A percentile compares a stretch with the other conserved stretches of the same genome.
Conservation (phyloP, 53 echinoderm and acorn worm genomes). For the Pentamera pediparva region DNA sequence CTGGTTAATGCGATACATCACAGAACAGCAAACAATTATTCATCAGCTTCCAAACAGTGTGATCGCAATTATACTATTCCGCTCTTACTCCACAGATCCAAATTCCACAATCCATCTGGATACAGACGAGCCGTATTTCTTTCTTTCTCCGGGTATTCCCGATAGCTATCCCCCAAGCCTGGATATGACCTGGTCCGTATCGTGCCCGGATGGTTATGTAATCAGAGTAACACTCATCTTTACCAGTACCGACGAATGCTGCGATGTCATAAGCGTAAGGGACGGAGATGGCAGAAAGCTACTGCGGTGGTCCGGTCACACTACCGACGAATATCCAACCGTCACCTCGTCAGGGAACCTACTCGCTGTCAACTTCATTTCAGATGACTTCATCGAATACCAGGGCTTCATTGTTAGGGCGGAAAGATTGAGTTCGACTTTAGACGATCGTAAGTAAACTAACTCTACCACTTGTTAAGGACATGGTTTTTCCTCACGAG, state of each 20-base stretch:
- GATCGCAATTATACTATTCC: no score
- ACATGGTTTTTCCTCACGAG: no score
- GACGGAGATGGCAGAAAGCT: not conserved
- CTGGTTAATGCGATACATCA: no score
- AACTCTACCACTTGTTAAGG: no score
- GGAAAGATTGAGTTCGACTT: not conserved
- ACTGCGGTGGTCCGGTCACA: not conserved
- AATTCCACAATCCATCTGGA: no score
- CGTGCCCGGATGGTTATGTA: not conserved
- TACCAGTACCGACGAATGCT: not conserved
- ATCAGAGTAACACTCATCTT: not conserved
- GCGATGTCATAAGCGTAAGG: not conserved
- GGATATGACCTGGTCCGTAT: slow-evolving; percentile 5
- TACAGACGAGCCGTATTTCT: not conserved
- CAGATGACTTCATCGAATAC: not conserved
- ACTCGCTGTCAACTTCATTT: not conserved
- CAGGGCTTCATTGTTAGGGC: not conserved
- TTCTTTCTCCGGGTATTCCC: not conserved
- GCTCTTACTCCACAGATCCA: no score
- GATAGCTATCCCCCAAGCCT: not conserved
- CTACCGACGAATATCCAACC: not conserved
- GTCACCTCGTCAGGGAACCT: not conserved
- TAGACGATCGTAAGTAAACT: not conserved
- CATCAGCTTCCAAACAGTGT: no score
- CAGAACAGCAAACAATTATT: no score